Percentiles rank a stretch among this genome's conserved stretches.
phyloP scores from a whole-genome alignment of 2,888 invertebrate genomes.

The Hemaris fuciformis region DNA sequence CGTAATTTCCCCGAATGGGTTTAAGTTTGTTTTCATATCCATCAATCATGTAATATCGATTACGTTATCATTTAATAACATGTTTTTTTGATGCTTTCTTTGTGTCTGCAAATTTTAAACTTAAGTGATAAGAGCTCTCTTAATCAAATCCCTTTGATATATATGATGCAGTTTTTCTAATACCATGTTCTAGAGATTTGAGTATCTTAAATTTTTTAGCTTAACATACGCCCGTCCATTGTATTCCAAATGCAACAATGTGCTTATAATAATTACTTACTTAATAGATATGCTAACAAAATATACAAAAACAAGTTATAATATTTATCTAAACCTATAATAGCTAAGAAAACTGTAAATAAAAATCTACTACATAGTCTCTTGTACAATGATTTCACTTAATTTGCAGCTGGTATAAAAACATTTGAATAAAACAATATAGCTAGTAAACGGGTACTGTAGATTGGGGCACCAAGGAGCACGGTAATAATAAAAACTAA shows the following conservation, averaged over 20 bases:
- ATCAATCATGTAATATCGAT: background rate
- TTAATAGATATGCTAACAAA: no score
- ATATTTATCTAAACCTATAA: no score
- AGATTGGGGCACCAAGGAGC: background rate
- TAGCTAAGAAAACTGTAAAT: background rate
- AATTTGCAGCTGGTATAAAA: background rate
- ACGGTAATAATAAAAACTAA: background rate
- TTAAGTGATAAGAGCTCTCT: no score
- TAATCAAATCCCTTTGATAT: no score
- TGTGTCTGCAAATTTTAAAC: background rate
- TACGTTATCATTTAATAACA: background rate
- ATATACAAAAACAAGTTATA: no score
- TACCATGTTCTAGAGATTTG: no score
- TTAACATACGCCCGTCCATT: no score
- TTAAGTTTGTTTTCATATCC: background rate
- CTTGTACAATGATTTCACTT: background rate
- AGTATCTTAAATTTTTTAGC: no score
- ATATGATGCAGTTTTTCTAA: no score
- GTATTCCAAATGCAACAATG: no score
- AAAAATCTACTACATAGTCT: no score
- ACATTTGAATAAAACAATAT: background rate
- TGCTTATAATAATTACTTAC: no score
- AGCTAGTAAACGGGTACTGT: background rate
- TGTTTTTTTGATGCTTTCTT: background rate
- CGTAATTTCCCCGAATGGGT: background rate